Percentiles rank a stretch among this genome's conserved stretches.
Conservation (phyloP, 2,797 vertebrate genomes). For the Macroramphosus scolopax region DNA sequence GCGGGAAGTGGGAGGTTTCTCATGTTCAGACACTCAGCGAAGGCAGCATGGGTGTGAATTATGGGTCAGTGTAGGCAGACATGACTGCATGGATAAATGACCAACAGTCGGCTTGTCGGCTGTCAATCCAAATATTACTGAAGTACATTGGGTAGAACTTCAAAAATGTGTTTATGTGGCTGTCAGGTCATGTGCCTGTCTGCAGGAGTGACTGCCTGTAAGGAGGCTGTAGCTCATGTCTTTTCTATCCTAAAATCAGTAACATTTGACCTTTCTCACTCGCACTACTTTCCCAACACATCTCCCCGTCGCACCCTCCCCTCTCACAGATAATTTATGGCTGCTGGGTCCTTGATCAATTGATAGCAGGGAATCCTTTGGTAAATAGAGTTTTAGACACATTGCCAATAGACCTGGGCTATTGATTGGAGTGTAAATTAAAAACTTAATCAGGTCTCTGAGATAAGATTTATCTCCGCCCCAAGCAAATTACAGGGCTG, state of each 20-base stretch:
- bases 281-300: slow-evolving; percentile 35
- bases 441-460: slow-evolving; percentile 99
- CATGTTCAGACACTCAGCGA: slow-evolving; percentile 49
- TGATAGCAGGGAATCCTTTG: slow-evolving; percentile 98
- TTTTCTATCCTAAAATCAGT: slow-evolving; percentile 55
- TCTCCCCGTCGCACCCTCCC: slow-evolving; percentile 13
- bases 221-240: slow-evolving; percentile 41
- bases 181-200: slow-evolving; percentile 29
- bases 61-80: slow-evolving; percentile 4
- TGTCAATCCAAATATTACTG: slow-evolving; percentile 17
- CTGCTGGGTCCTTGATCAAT: slow-evolving; percentile 98
- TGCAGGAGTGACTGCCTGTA: slow-evolving; percentile 24
- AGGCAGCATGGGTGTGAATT: slow-evolving; percentile 36
- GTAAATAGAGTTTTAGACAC: slow-evolving; percentile 99
- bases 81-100: slow-evolving; percentile 16
- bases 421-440: slow-evolving; percentile 99
- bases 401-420: slow-evolving; percentile 99
- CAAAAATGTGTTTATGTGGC: slow-evolving; percentile 22
- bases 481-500: slow-evolving; percentile 80
- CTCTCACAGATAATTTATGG: slow-evolving; percentile 85
- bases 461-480: slow-evolving; percentile 86
- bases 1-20: slow-evolving; percentile 65
- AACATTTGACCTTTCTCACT: slow-evolving; percentile 40
- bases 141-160: slow-evolving; percentile 19
- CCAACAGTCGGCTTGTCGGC: slow-evolving; percentile 27